Evolutionary conservation across 2,113 vertebrate species (phyloP).

Genomic region (Rutilus rutilus): DNA sequence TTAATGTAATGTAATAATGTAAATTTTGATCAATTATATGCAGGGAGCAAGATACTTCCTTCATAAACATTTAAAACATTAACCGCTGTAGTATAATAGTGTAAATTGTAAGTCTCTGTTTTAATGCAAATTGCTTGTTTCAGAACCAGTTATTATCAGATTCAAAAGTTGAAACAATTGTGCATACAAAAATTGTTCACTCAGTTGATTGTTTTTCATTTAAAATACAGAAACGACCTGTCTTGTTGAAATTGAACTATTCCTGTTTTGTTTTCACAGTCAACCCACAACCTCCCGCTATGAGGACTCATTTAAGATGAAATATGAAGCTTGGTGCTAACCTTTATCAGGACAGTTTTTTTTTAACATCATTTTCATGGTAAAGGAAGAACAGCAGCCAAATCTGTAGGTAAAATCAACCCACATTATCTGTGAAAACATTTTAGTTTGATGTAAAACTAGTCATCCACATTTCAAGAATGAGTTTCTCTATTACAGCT

Average conservation of each 20-base stretch:
- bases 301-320: constrained; percentile 81
- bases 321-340: constrained; percentile 38
- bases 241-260: neutral
- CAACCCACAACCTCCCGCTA: constrained; percentile 75
- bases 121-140: neutral
- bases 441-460: neutral
- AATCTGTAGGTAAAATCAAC: neutral
- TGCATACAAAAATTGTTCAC: neutral
- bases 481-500: neutral
- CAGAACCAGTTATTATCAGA: neutral
- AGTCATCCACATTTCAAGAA: neutral
- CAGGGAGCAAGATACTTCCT: neutral
- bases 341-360: constrained; percentile 57
- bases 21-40: neutral
- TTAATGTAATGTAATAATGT: neutral
- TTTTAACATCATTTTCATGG: constrained; percentile 50
- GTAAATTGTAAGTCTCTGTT: too few species aligned
- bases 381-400: neutral
- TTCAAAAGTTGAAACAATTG: neutral
- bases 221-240: neutral
- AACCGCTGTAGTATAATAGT: too few species aligned
- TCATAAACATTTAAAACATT: neutral
- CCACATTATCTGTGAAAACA: neutral
- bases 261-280: constrained; percentile 71
- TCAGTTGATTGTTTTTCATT: neutral